phyloP scores from a whole-genome alignment of 2,888 invertebrate genomes.

The Drosophila buzzatii region DNA sequence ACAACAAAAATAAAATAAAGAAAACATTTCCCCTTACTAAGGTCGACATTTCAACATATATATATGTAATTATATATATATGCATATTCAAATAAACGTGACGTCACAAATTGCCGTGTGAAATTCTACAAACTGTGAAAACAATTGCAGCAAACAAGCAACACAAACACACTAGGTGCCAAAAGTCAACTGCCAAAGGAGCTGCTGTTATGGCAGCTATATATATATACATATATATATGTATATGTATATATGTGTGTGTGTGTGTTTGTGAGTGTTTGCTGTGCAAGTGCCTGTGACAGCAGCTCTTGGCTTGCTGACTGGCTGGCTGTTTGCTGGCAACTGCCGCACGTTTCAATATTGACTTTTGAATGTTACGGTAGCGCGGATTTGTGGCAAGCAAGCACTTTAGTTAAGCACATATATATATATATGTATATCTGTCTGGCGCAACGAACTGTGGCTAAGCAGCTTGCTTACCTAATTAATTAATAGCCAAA shows the following conservation, averaged over 20 bases:
- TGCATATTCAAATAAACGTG: conserved; percentile 10
- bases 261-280: conserved; percentile 16
- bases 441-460: conserved; percentile 9
- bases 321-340: conserved; percentile 43
- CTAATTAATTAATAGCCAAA: conserved; percentile 65
- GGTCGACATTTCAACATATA: background rate
- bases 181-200: conserved; percentile 62
- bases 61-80: background rate
- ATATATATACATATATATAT: conserved; percentile 26
- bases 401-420: conserved; percentile 2
- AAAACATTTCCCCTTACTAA: background rate
- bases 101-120: conserved; percentile 46
- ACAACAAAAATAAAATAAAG: no score
- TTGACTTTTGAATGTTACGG: conserved; percentile 66
- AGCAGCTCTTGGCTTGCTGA: conserved; percentile 26
- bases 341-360: conserved; percentile 57
- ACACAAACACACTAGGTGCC: conserved; percentile 47
- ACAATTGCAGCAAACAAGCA: conserved; percentile 21
- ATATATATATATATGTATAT: background rate
- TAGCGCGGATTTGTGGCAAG: conserved; percentile 55
- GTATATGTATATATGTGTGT: conserved; percentile 22
- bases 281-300: conserved; percentile 34
- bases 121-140: conserved; percentile 56
- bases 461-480: conserved; percentile 32
- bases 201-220: conserved; percentile 18